Conservation (phyloP, 2,888 invertebrate species). For the Drosophila cognata region DNA sequence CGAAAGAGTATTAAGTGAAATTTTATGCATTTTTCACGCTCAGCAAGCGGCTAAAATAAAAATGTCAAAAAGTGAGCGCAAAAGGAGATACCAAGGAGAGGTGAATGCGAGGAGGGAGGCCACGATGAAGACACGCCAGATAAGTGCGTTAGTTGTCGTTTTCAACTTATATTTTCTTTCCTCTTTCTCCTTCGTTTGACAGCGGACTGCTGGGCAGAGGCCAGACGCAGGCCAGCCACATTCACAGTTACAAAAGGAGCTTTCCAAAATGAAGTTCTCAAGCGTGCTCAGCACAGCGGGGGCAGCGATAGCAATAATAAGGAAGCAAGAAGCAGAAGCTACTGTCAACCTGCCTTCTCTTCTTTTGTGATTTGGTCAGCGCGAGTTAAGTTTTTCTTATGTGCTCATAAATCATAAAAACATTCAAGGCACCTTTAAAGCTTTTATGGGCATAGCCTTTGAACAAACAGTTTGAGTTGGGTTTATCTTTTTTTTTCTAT, state of each 20-base stretch:
- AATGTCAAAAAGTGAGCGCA: slow-evolving; percentile 70
- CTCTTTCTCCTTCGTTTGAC: slow-evolving; percentile 50
- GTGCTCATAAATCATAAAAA: slow-evolving; percentile 66
- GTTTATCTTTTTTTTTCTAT: background rate
- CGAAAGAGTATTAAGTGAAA: slow-evolving; percentile 80
- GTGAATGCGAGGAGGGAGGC: slow-evolving; percentile 1
- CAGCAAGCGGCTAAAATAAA: slow-evolving; percentile 76
- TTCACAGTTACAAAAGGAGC: slow-evolving; percentile 33
- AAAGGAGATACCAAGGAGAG: slow-evolving; percentile 10
- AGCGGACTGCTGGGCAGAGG: slow-evolving; percentile 65
- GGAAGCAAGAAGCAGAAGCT: slow-evolving; percentile 37
- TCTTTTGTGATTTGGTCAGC: slow-evolving; percentile 49
- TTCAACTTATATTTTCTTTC: slow-evolving; percentile 29
- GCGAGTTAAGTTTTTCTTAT: slow-evolving; percentile 29
- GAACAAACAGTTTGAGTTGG: background rate
- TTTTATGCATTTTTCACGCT: slow-evolving; percentile 82
- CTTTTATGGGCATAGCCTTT: slow-evolving; percentile 15
- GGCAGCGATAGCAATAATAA: slow-evolving; percentile 19
- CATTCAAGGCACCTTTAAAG: slow-evolving; percentile 17
- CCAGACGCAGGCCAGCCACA: slow-evolving; percentile 1
- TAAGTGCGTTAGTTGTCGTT: slow-evolving; percentile 66
- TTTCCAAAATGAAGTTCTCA: slow-evolving; percentile 70
- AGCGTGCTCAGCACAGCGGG: slow-evolving; percentile 22
- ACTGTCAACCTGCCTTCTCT: slow-evolving; percentile 14
- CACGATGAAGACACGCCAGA: slow-evolving; percentile 60